Percentiles rank a stretch among this genome's conserved stretches.
Evolutionary conservation across 30 jellyfish, hydroid and myxozoan genomes (phyloP).

Genomic region (Hydra vulgaris): DNA sequence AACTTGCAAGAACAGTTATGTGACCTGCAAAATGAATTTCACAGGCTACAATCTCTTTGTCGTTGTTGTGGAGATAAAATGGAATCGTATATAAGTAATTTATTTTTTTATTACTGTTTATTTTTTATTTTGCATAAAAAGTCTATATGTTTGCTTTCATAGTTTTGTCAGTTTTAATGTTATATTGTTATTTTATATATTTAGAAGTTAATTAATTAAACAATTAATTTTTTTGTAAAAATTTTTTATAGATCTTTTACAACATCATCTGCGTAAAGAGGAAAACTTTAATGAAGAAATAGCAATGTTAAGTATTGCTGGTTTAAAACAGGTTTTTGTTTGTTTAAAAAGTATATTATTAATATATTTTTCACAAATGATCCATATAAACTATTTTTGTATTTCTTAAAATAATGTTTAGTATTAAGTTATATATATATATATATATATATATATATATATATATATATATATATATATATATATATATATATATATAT

Average conservation of each 20-base stretch:
- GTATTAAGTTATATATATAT: no score
- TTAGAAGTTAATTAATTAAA: no score
- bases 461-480: no score
- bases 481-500: no score
- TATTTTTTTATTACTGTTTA: background rate
- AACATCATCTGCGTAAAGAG: constrained; percentile 13
- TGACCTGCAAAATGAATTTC: constrained; percentile 60
- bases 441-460: no score
- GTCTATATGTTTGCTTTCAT: background rate
- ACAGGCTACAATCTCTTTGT: constrained; percentile 57
- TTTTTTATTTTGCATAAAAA: background rate
- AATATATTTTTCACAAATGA: no score
- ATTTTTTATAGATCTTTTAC: constrained; percentile 9
- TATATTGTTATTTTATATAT: background rate
- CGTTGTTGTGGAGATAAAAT: constrained; percentile 82
- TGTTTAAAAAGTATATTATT: background rate
- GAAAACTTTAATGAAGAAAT: constrained; percentile 31
- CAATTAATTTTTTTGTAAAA: background rate
- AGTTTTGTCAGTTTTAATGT: no score
- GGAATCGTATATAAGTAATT: constrained; percentile 77
- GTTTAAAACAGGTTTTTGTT: constrained; percentile 44
- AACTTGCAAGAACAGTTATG: constrained; percentile 68
- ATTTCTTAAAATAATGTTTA: no score
- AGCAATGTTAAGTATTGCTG: constrained; percentile 43
- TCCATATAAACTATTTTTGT: no score